A percentile compares a stretch with the other conserved stretches of the same genome.
These are phyloP conservation scores for Sterrhoptilus dennistouni DNA, from an alignment of 2,113 vertebrate genomes.

Conservation along the genomic window DNA sequence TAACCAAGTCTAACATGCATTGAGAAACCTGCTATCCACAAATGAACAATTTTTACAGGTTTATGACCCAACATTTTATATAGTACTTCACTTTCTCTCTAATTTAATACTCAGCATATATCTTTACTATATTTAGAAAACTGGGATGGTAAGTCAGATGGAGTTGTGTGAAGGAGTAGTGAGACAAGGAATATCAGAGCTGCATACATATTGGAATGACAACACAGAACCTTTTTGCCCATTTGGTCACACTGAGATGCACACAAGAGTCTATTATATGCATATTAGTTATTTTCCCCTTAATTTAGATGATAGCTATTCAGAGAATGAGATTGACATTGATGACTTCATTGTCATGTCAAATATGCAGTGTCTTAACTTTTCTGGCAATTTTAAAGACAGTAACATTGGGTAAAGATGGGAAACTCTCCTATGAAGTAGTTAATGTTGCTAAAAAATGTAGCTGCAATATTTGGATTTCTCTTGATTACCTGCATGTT, in stretches of 20 bases:
- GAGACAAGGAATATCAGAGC: background rate
- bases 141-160: background rate
- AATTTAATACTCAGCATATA: background rate
- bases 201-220: background rate
- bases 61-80: constrained; percentile 4
- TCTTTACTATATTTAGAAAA: background rate
- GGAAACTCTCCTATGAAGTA: background rate
- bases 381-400: background rate
- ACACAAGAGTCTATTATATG: background rate
- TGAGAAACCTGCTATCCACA: background rate
- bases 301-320: background rate
- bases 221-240: background rate
- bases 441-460: background rate
- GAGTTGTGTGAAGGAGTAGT: background rate
- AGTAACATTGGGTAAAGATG: background rate
- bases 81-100: background rate
- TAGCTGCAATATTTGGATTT: background rate
- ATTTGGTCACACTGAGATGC: background rate
- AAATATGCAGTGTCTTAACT: background rate
- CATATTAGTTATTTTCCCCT: background rate
- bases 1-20: background rate
- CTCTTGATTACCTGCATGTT: background rate
- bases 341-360: background rate
- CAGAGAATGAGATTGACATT: background rate
- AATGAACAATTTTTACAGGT: background rate